Conservation (phyloP, 2,113 vertebrate genomes). For the Chionodraco myersi region DNA sequence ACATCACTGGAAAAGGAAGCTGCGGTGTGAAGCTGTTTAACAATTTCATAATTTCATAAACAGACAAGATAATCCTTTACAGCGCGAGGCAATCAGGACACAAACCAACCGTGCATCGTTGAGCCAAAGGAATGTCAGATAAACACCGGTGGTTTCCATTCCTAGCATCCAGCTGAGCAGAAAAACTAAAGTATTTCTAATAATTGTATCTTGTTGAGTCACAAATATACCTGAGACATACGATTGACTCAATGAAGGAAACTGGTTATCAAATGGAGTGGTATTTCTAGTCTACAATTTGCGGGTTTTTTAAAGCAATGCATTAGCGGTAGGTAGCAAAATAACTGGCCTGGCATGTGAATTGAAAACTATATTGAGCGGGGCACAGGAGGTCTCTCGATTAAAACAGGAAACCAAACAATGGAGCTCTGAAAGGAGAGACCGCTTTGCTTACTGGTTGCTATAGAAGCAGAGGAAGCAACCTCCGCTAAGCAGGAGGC, state of each 20-base stretch:
- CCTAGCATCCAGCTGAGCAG: constrained; percentile 55
- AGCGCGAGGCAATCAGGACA: constrained; percentile 68
- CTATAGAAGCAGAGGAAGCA: constrained; percentile 76
- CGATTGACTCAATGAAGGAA: neutral
- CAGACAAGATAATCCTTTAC: constrained; percentile 74
- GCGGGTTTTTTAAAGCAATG: neutral
- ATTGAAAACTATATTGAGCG: constrained; percentile 53
- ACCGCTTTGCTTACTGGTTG: constrained; percentile 82
- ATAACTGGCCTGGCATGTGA: constrained; percentile 29
- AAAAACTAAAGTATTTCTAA: constrained; percentile 4
- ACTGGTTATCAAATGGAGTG: neutral
- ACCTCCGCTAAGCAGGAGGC: constrained; percentile 52
- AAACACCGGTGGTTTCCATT: constrained; percentile 75
- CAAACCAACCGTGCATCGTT: constrained; percentile 32
- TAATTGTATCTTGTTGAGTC: neutral
- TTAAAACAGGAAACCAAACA: constrained; percentile 73
- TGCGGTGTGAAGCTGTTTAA: constrained; percentile 62
- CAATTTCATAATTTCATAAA: constrained; percentile 76
- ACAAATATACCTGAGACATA: neutral
- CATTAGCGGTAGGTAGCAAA: neutral
- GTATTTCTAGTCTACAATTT: neutral
- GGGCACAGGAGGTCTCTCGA: constrained; percentile 60
- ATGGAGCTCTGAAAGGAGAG: constrained; percentile 74
- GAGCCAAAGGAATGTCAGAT: constrained; percentile 63
- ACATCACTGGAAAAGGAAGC: constrained; percentile 68